A percentile compares a stretch with the other conserved stretches of the same genome.
phyloP scores from a whole-genome alignment of 1,140 invertebrate genomes.

The Drosophila bocqueti region DNA sequence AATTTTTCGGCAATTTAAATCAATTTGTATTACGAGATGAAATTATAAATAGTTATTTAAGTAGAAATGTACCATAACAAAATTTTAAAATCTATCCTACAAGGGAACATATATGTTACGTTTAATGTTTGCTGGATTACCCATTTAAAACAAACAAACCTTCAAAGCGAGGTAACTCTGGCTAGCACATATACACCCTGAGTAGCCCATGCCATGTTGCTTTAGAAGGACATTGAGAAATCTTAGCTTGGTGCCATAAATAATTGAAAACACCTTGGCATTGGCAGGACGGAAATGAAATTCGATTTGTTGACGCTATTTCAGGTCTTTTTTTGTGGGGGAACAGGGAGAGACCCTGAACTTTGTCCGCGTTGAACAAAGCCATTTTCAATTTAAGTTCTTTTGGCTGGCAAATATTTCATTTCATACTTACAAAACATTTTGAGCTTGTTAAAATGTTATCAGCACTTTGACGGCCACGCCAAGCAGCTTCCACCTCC shows the following conservation, averaged over 20 bases:
- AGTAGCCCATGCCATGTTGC: not conserved
- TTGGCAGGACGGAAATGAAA: slow-evolving; percentile 49
- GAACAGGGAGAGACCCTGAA: slow-evolving; percentile 8
- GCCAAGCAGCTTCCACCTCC: slow-evolving; percentile 2
- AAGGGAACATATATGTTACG: not conserved
- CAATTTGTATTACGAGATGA: not conserved
- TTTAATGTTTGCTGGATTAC: not conserved
- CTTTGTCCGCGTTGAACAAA: slow-evolving; percentile 34
- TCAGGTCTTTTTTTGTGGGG: slow-evolving; percentile 17
- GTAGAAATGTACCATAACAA: not conserved
- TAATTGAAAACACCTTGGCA: slow-evolving; percentile 40
- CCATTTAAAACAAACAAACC: not conserved
- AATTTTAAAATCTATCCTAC: not conserved
- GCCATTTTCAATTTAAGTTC: slow-evolving; percentile 40
- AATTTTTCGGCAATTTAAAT: not conserved
- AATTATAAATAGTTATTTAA: not conserved
- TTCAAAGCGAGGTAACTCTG: not conserved
- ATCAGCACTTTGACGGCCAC: slow-evolving; percentile 28
- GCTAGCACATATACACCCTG: not conserved
- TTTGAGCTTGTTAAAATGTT: slow-evolving; percentile 61
- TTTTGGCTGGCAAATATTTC: slow-evolving; percentile 54
- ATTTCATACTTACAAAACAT: slow-evolving; percentile 44
- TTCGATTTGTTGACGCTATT: slow-evolving; percentile 45
- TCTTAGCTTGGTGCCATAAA: slow-evolving; percentile 29
- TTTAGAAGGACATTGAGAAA: slow-evolving; percentile 15